Evolutionary conservation across 2,888 invertebrate species (phyloP), one percentile per base, ranked within the genome.

Genomic region (Lamproptera curius): DNA sequence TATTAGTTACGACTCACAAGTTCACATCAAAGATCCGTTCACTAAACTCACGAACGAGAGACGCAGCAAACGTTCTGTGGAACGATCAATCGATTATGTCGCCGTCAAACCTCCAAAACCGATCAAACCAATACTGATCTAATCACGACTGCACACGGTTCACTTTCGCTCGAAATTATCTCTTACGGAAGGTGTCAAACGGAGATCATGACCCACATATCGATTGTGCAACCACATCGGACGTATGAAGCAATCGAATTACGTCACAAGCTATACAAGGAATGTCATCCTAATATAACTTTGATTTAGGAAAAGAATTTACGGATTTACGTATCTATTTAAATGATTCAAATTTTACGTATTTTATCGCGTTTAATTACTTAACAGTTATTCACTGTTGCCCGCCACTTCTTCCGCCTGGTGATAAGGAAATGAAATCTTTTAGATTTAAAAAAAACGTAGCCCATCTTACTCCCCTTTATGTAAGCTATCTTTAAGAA

Each of bases 181-280:
- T 40, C n/a, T 16, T 17, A 40, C 26, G 35, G 40, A 35, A 46
- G 46, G 34, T 13, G 23, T 8, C 16, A 37, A 41, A 36, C 41
- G 15, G 31, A 46, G 45, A 45, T 36, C 37, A 41, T 46, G 36
- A 36, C 41, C 26, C 26, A 41, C 16, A 46, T 46, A 36, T 31
- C 9, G 14, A 10, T 46, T 36, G 35, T 28, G 37, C 36, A 41
- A 46, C 17, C 1, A 17, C 35, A 37, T 43, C 43, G 45, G 33
- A 45, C 35, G 9, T 35, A 39, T 41, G 28, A 36, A 14, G 36
- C 41, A 36, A 46, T 40, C 23, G 15, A 2, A 2, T 41, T 41
- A 36, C 40, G 36, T 46, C 36, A 37, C 36, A 33, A 33, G 15
- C n/a, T n/a, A n/a, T n/a, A n/a, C n/a, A n/a, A n/a, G n/a, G n/a